phyloP scores from a whole-genome alignment of 1,140 invertebrate species.

The Saccostrea echinata region DNA sequence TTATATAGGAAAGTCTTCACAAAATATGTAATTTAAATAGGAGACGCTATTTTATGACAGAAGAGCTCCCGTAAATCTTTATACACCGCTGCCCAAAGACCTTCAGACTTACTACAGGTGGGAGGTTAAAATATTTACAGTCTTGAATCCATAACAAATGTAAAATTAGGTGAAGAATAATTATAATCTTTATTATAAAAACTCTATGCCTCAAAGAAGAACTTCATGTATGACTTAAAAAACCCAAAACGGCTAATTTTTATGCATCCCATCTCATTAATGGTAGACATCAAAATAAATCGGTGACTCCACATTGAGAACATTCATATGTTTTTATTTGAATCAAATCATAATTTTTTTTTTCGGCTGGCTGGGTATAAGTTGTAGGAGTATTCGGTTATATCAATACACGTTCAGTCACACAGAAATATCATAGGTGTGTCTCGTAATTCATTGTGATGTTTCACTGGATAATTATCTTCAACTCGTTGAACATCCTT shows the following conservation, averaged over 20 bases:
- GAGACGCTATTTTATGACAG: not conserved
- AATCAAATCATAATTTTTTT: not conserved
- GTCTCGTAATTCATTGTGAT: not conserved
- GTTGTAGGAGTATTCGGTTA: slow-evolving; percentile 18
- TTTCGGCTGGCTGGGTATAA: not conserved
- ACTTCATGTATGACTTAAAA: not conserved
- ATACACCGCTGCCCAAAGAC: slow-evolving; percentile 5
- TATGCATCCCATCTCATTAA: not conserved
- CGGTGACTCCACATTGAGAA: not conserved
- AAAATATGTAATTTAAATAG: slow-evolving; percentile 19
- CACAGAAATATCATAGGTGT: slow-evolving; percentile 20
- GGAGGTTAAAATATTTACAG: not conserved
- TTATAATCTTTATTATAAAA: not conserved
- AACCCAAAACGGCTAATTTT: not conserved
- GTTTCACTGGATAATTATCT: not conserved
- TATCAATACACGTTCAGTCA: not conserved
- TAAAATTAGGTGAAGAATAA: not conserved
- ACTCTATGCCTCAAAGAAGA: not conserved
- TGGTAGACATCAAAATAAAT: not conserved
- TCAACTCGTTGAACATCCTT: not conserved
- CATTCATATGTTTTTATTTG: slow-evolving; percentile 12
- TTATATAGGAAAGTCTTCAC: not conserved
- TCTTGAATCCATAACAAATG: slow-evolving; percentile 13
- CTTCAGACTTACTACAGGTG: not conserved
- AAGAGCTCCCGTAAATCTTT: not conserved